A percentile compares a stretch with the other conserved stretches of the same genome.
Evolutionary conservation across 2,113 vertebrate species (phyloP).

Genomic region (human): GRCh38 chr16:80074001-80074500

Average conservation of each 20-base stretch:
- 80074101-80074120: not conserved
- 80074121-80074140: not conserved
- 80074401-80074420: not conserved
- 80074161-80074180: not conserved
- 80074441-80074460: not conserved
- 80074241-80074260: not conserved
- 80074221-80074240: not conserved
- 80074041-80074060: too few species aligned
- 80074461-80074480: not conserved
- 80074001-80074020: accelerated
- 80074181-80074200: not conserved
- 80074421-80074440: not conserved
- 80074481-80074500: not conserved
- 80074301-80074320: not conserved
- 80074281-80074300: not conserved
- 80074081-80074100: not conserved
- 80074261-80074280: not conserved
- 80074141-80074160: not conserved
- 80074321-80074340: not conserved
- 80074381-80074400: not conserved
- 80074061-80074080: not conserved
- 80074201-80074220: not conserved
- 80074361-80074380: not conserved
- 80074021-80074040: not conserved
- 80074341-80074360: not conserved